Evolutionary conservation across 2,113 vertebrate genomes (phyloP).

Genomic region (Nothoprocta perdicaria): DNA sequence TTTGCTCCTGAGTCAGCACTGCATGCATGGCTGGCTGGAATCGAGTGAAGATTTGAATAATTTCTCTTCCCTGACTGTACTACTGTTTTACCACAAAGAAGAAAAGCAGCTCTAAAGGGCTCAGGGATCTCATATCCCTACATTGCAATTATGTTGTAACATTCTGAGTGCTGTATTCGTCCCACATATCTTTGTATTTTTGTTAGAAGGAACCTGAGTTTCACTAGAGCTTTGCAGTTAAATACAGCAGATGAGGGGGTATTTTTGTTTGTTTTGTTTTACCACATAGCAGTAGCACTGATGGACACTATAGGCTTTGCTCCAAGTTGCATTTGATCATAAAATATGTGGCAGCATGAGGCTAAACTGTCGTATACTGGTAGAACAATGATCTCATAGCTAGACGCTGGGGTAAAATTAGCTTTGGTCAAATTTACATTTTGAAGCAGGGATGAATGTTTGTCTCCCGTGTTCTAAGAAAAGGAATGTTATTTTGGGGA

Average conservation of each 20-base stretch:
- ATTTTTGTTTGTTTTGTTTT: neutral
- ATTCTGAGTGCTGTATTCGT: neutral
- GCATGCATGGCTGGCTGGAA: constrained; percentile 1
- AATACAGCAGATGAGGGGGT: neutral
- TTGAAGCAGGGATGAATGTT: neutral
- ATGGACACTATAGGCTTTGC: neutral
- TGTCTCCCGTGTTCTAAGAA: constrained; percentile 4
- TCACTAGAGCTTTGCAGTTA: neutral
- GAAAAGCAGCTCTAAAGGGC: neutral
- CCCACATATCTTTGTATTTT: neutral
- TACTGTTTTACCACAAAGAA: neutral
- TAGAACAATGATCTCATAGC: constrained; percentile 51
- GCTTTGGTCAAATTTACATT: constrained; percentile 27
- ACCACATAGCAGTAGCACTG: neutral
- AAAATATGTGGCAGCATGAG: neutral
- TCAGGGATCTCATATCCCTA: neutral
- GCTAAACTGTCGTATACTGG: constrained; percentile 20
- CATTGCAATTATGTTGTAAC: neutral
- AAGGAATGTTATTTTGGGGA: constrained; percentile 25
- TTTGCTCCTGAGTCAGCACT: constrained; percentile 48
- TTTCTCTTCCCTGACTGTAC: neutral
- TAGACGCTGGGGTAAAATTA: constrained; percentile 23
- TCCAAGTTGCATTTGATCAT: constrained; percentile 26
- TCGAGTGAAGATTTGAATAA: constrained; percentile 14
- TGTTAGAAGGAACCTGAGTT: neutral